Evolutionary conservation across 1,140 invertebrate genomes (phyloP).

Genomic region (Notospermus geniculatus): DNA sequence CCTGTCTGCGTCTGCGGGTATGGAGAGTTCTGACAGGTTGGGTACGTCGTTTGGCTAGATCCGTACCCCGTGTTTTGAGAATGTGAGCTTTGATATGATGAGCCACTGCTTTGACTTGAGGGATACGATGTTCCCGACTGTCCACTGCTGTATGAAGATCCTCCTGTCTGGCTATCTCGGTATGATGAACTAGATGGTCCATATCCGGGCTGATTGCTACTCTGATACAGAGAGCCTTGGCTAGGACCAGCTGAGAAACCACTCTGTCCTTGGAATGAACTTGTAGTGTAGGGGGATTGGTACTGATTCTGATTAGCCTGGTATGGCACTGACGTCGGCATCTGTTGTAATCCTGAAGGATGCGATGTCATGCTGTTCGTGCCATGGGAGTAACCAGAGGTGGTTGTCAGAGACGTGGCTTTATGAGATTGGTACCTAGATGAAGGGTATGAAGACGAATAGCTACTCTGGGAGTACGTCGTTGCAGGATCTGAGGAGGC

Average conservation of each 20-base stretch:
- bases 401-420: conserved; percentile 22
- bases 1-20: too few relatives aligned
- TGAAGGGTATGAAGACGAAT: conserved; percentile 16
- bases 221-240: conserved; percentile 26
- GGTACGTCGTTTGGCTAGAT: too few relatives aligned
- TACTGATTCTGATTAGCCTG: conserved; percentile 27
- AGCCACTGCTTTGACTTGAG: too few relatives aligned
- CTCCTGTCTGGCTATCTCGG: background rate
- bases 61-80: too few relatives aligned
- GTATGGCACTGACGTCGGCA: background rate
- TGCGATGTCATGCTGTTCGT: conserved; percentile 16
- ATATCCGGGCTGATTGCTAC: conserved; percentile 5
- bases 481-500: too few relatives aligned
- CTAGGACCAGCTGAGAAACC: conserved; percentile 28
- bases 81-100: too few relatives aligned
- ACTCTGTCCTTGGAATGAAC: conserved; percentile 35
- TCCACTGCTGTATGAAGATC: conserved; percentile 14
- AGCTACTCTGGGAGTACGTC: background rate
- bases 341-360: background rate
- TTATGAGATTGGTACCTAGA: conserved; percentile 24
- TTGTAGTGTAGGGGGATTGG: conserved; percentile 17
- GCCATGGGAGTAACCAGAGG: conserved; percentile 23
- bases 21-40: too few relatives aligned
- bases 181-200: conserved; percentile 14
- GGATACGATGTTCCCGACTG: background rate